Evolutionary conservation across 2,888 invertebrate genomes (phyloP).

Genomic region (Sarcophaga subvicina): DNA sequence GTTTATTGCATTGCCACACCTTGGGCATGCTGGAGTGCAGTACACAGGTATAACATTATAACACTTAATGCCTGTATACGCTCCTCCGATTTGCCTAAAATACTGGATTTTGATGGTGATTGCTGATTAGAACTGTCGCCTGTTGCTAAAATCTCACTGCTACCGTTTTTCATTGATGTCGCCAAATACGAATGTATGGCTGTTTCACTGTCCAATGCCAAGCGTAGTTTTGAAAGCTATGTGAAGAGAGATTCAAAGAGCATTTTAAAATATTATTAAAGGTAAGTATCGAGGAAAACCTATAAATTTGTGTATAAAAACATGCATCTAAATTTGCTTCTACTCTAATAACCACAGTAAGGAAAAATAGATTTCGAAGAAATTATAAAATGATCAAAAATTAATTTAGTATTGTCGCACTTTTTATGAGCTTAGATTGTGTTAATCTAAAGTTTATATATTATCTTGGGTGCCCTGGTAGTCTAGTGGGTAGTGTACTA

Average conservation of each 20-base stretch:
- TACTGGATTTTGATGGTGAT: slow-evolving; percentile 67
- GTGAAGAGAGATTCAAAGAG: slow-evolving; percentile 58
- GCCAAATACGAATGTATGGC: slow-evolving; percentile 83
- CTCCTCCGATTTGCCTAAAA: slow-evolving; percentile 88
- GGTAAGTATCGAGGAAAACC: too few relatives aligned
- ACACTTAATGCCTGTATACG: slow-evolving; percentile 95
- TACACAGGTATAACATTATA: slow-evolving; percentile 96
- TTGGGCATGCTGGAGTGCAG: slow-evolving; percentile 89
- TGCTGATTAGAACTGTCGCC: slow-evolving; percentile 40
- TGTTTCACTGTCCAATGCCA: slow-evolving; percentile 89
- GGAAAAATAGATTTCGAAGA: too few relatives aligned
- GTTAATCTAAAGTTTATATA: too few relatives aligned
- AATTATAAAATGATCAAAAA: too few relatives aligned
- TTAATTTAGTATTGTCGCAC: too few relatives aligned
- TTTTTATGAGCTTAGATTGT: too few relatives aligned
- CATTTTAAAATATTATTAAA: neutral
- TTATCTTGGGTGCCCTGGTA: too few relatives aligned
- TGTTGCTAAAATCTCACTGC: slow-evolving; percentile 38
- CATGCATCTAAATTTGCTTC: too few relatives aligned
- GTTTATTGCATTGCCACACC: slow-evolving; percentile 77
- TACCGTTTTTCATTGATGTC: slow-evolving; percentile 66
- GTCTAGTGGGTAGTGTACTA: too few relatives aligned
- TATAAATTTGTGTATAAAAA: too few relatives aligned
- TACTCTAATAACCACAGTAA: too few relatives aligned
- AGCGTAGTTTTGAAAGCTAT: slow-evolving; percentile 89